Conservation (phyloP, 2,113 vertebrate genomes). For the Orientallactaga bullata region DNA sequence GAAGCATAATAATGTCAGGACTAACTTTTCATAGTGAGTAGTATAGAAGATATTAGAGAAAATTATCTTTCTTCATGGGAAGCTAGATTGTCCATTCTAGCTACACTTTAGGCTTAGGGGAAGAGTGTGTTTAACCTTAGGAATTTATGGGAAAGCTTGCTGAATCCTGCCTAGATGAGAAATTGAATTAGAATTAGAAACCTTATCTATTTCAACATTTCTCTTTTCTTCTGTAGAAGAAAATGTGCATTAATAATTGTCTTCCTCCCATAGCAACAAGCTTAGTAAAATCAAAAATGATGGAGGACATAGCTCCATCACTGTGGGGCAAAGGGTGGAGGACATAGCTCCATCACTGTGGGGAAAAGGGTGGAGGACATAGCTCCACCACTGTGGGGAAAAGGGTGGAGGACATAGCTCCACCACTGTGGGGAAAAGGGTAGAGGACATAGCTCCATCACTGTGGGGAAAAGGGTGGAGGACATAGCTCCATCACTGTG, state of each 20-base stretch:
- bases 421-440: too few species aligned
- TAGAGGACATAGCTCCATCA: neutral
- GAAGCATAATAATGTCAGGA: neutral
- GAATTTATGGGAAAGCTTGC: neutral
- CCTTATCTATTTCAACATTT: neutral
- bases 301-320: neutral
- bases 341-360: too few species aligned
- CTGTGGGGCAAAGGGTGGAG: neutral
- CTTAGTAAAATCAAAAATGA: neutral
- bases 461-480: conserved; percentile 5
- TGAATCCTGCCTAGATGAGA: neutral
- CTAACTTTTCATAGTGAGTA: neutral
- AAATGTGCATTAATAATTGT: neutral
- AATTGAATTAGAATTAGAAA: neutral
- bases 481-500: neutral
- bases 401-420: neutral
- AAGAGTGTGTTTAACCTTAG: neutral
- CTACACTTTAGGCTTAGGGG: neutral
- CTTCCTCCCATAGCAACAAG: neutral
- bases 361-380: neutral
- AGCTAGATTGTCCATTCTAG: neutral
- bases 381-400: too few species aligned
- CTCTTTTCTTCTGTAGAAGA: neutral
- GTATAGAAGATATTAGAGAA: neutral
- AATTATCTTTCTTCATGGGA: neutral